Base-by-base conservation (phyloP, 2,888 invertebrate genomes). In the Aproaerema taeniolella region DNA sequence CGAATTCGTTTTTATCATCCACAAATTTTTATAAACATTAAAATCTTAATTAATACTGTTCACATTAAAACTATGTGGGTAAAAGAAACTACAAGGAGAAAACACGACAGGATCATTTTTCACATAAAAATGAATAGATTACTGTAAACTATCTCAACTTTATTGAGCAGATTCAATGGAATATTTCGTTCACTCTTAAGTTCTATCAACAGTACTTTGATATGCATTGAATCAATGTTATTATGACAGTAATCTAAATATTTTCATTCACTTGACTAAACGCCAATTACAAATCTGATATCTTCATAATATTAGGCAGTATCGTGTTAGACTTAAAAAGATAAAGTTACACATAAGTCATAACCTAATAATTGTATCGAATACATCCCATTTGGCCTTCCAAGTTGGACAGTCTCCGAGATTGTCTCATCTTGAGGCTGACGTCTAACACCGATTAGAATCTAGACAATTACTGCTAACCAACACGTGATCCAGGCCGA, bases 331-430 rank as follows among this genome's bases (percentile, higher is more conserved):
- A 71, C 61, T 77, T 72, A 74, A 52, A 67, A 68, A 64, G 70
- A 55, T 62, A 68, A 64, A 54, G 58, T 60, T 71, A 68, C 59
- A 65, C 62, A 61, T 61, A n/a, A 61, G 53, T 61, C 52, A 59
- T 71, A 73, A 68, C 64, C 79, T 83, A 83, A 64, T 82, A 81
- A 82, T 81, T 80, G 80, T 73, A 57, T 57, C 50, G 49, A 49
- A 49, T 44, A 42, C 41, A 47, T 45, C 34, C 48, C 48, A 41
- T 47, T 50, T 20, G 34, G 52, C 47, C 46, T 16, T 16, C 16
- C 28, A 25, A 35, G 35, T 26, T 25, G 25, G 14, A 26, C n/a
- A 26, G 8, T 26, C 3, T 26, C n/a, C 20, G 20, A 20, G 20
- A 20, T 20, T 20, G 20, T 20, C 20, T 7, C 20, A 20, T 20